Evolutionary conservation across 2,888 invertebrate species (phyloP).

Genomic region (Nomada hirtipes): DNA sequence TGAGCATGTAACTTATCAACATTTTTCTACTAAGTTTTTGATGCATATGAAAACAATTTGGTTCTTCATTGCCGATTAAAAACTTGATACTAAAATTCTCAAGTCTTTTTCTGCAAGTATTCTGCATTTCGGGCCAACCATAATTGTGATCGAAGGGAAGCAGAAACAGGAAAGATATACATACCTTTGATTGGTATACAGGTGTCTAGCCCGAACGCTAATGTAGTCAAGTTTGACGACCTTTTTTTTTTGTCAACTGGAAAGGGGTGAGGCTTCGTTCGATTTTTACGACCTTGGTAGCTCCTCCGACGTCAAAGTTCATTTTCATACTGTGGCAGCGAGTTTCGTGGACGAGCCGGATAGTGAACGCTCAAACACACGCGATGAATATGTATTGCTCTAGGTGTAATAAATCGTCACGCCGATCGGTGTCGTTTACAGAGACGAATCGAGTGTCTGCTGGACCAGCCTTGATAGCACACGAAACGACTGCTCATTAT

Average conservation of each 20-base stretch:
- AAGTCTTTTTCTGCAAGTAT: neutral
- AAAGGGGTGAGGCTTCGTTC: conserved; percentile 21
- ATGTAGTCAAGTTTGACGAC: conserved; percentile 53
- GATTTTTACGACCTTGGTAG: conserved; percentile 55
- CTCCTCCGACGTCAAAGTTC: conserved; percentile 27
- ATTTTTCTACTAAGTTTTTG: no score
- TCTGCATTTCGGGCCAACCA: neutral
- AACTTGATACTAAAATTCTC: neutral
- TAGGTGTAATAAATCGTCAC: conserved; percentile 39
- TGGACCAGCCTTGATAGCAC: conserved; percentile 15
- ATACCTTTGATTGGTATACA: conserved; percentile 28
- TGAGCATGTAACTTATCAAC: no score
- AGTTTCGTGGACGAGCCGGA: conserved; percentile 11
- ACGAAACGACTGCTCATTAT: conserved; percentile 6
- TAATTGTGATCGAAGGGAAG: conserved; percentile 14
- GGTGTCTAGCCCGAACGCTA: conserved; percentile 22
- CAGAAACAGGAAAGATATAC: neutral
- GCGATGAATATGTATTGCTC: conserved; percentile 46
- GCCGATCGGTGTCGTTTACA: conserved; percentile 7
- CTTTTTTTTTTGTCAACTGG: conserved; percentile 44
- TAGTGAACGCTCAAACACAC: conserved; percentile 10
- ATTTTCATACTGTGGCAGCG: conserved; percentile 10
- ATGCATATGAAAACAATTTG: no score
- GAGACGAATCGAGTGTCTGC: conserved; percentile 11
- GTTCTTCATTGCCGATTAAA: no score